Evolutionary conservation across 2,113 vertebrate genomes (phyloP).

Genomic region (Camelus dromedarius): DNA sequence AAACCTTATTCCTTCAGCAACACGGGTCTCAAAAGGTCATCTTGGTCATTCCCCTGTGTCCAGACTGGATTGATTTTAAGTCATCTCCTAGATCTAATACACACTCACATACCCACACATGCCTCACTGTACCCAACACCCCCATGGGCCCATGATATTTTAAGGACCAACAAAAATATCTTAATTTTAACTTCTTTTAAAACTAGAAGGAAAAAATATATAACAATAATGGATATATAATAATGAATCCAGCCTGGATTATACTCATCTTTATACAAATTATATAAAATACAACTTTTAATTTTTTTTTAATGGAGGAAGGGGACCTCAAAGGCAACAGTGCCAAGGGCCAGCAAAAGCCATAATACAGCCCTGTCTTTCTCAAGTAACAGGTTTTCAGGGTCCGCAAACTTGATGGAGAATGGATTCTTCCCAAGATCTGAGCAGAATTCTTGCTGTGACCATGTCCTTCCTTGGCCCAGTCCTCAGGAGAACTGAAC

Average conservation of each 20-base stretch:
- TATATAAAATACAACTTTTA: neutral
- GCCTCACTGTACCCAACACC: neutral
- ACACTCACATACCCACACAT: neutral
- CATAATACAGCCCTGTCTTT: neutral
- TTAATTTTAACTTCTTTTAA: conserved; percentile 38
- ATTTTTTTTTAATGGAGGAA: neutral
- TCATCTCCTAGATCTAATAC: neutral
- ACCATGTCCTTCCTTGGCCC: neutral
- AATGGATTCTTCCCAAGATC: neutral
- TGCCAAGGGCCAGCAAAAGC: neutral
- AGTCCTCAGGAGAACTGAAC: conserved; percentile 6
- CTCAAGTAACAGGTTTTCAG: neutral
- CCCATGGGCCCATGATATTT: neutral
- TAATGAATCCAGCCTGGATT: neutral
- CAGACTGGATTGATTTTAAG: neutral
- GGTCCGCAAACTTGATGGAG: neutral
- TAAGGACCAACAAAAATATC: neutral
- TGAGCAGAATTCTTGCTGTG: neutral
- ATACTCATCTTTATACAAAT: neutral
- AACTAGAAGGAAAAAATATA: neutral
- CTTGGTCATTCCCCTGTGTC: neutral
- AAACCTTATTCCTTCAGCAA: neutral
- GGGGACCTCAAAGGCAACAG: neutral
- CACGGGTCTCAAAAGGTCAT: neutral
- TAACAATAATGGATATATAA: neutral